Evolutionary conservation across 2,797 vertebrate species (phyloP).

Genomic region (Hybognathus amarus): DNA sequence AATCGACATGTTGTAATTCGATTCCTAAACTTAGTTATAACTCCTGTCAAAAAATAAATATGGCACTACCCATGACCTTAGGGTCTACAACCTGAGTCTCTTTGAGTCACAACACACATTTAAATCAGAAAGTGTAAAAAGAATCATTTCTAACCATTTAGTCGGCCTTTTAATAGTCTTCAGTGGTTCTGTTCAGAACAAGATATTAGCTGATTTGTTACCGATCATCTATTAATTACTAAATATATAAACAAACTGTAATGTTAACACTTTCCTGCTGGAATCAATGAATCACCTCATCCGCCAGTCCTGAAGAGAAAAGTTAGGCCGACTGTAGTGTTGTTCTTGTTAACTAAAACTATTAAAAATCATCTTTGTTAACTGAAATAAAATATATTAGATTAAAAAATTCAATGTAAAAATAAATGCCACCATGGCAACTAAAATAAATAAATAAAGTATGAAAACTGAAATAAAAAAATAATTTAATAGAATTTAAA

Average conservation of each 20-base stretch:
- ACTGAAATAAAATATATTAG: no score
- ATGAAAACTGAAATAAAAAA: no score
- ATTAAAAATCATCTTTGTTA: background rate
- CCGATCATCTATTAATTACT: background rate
- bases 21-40: background rate
- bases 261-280: background rate
- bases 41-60: background rate
- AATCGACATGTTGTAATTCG: no score
- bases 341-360: background rate
- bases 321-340: background rate
- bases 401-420: no score
- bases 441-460: no score
- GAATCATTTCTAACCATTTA: background rate
- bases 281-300: background rate
- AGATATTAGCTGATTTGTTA: background rate
- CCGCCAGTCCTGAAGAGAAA: background rate
- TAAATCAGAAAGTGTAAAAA: background rate
- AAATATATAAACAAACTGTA: background rate
- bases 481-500: no score
- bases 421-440: no score
- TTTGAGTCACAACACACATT: background rate
- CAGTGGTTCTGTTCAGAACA: background rate
- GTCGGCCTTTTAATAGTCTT: conserved; percentile 1
- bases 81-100: no score
- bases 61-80: no score